phyloP scores from a whole-genome alignment of 2,113 vertebrate genomes.

The Notarius quadriscutis region DNA sequence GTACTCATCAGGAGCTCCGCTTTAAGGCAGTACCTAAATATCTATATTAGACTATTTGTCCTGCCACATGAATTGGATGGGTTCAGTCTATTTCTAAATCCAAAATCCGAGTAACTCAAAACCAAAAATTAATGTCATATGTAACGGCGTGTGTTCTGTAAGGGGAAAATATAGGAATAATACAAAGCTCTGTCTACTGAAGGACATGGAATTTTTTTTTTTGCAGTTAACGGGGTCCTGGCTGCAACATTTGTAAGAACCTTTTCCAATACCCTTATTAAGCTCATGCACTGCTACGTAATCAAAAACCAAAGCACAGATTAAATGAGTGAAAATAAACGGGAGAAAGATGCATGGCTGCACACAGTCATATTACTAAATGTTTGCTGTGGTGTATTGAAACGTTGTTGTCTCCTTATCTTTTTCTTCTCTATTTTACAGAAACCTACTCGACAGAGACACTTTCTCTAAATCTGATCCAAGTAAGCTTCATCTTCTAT shows the following conservation, averaged over 20 bases:
- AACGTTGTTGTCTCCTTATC: not conserved
- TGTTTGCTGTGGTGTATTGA: not conserved
- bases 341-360: not conserved
- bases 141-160: not conserved
- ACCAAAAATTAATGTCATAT: not conserved
- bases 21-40: too few species aligned
- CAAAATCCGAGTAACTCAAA: not conserved
- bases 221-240: not conserved
- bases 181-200: not conserved
- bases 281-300: constrained; percentile 12
- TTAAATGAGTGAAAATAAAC: constrained; percentile 5
- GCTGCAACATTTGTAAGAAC: too few species aligned
- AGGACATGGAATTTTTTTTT: not conserved
- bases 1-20: too few species aligned
- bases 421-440: constrained; percentile 59
- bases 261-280: not conserved
- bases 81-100: not conserved
- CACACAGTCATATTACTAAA: not conserved
- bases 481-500: constrained; percentile 73
- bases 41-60: not conserved
- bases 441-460: constrained; percentile 89
- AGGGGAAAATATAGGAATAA: not conserved
- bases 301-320: constrained; percentile 5
- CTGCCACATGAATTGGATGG: not conserved
- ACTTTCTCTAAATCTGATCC: constrained; percentile 95